phyloP scores from a whole-genome alignment of 2,113 vertebrate genomes.

The Forbesichthys papilliferus region DNA sequence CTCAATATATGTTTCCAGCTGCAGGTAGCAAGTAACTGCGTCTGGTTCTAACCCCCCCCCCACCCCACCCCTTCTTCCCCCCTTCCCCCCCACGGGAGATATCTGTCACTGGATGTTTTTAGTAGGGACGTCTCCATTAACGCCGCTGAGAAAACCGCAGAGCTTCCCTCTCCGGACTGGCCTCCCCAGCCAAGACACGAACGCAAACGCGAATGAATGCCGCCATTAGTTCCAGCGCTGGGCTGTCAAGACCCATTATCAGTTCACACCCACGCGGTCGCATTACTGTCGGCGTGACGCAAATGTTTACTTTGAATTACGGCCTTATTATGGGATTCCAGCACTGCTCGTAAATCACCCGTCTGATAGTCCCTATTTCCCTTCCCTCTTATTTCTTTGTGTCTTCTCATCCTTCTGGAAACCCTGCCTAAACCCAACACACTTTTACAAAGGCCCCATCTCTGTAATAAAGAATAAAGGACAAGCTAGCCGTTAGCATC shows the following conservation, averaged over 20 bases:
- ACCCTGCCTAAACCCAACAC: constrained; percentile 29
- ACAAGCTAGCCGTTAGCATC: constrained; percentile 25
- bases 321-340: constrained; percentile 58
- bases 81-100: constrained; percentile 49
- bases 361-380: constrained; percentile 23
- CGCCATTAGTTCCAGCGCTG: constrained; percentile 72
- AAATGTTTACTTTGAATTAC: constrained; percentile 74
- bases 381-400: background rate
- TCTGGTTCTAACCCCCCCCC: constrained; percentile 40
- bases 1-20: constrained; percentile 30
- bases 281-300: constrained; percentile 51
- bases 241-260: constrained; percentile 71
- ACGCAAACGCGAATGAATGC: constrained; percentile 69
- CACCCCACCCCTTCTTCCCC: constrained; percentile 29
- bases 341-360: constrained; percentile 48
- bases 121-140: constrained; percentile 71
- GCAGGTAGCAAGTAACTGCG: constrained; percentile 41
- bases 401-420: constrained; percentile 26
- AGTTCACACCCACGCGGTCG: constrained; percentile 54
- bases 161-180: constrained; percentile 38
- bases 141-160: constrained; percentile 67
- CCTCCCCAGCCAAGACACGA: constrained; percentile 46
- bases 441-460: constrained; percentile 22
- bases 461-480: constrained; percentile 17
- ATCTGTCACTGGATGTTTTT: constrained; percentile 74